Base-by-base conservation (phyloP, 2,113 vertebrate genomes). In the Ceyx margarethae region DNA sequence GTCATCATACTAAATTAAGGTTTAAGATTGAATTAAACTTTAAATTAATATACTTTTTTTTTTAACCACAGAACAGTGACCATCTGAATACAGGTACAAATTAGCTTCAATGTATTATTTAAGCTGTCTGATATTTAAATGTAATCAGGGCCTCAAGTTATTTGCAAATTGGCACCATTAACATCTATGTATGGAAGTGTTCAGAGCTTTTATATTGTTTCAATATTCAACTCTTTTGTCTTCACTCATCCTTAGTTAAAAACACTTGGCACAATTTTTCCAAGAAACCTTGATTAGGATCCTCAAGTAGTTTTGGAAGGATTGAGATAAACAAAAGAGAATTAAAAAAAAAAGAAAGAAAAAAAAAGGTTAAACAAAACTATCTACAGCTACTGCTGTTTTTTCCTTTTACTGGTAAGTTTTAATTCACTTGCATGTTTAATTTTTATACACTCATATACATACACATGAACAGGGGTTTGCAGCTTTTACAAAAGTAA, bases 321-420 rank as follows among this genome's bases (percentile, higher is more conserved):
- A 33, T 5, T 66, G 6, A 9, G 18, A 28, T 46, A 31, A 74
- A 20, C 13, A 51, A 53, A 71, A 71, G 3, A 35, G 45, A 51
- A 42, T 56, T 31, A 0, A 11, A 3, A 5, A 15, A 22, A 13
- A 8, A 25, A 19, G 7, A 13, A n/a, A 3, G 20, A 7, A 29
- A 1, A 15, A 45, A 4, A 16, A 33, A 29, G n/a, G 3, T 11
- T 40, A 18, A 61, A 33, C 10, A 28, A 81, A 78, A 10, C 9
- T 67, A 25, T 5, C 12, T 40, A 25, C 7, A 33, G 18, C 11
- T 73, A 2, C 16, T 11, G 10, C 10, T 1, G 3, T 29, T 42
- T 72, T 0, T 51, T 46, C 25, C 58, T 51, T 33, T 76, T 53
- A 5, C 23, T 57, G 45, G 4, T 10, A 29, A 6, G 4, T 65